Evolutionary conservation across 2,797 vertebrate genomes (phyloP).

Genomic region (Sternarchorhynchus goeldii): DNA sequence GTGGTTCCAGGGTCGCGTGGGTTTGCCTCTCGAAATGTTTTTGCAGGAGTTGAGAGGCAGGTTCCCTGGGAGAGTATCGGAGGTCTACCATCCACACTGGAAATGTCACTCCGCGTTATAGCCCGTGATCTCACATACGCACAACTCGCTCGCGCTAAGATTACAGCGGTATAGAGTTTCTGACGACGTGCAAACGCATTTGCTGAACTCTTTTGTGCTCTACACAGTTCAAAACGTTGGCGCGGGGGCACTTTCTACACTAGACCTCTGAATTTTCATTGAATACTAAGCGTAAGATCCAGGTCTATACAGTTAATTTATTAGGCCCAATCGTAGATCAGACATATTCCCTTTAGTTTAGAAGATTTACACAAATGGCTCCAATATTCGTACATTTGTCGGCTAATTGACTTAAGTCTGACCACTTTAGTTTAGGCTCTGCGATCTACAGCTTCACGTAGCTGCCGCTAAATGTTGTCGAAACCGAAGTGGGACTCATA

Average conservation of each 20-base stretch:
- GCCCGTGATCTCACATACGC: constrained; percentile 30
- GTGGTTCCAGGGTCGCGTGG: constrained; percentile 23
- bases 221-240: not conserved
- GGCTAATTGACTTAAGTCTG: no score
- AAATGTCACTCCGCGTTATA: constrained; percentile 55
- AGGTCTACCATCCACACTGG: constrained; percentile 10
- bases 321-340: no score
- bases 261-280: no score
- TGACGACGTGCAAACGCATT: constrained; percentile 21
- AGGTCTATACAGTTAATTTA: no score
- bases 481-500: not conserved
- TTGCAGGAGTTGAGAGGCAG: constrained; percentile 11
- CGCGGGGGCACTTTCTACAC: no score
- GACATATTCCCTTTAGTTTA: no score
- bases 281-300: no score
- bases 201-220: not conserved
- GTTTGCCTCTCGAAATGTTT: constrained; percentile 37
- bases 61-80: constrained; percentile 35
- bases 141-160: constrained; percentile 19
- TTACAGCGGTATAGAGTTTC: constrained; percentile 51
- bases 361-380: no score
- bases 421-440: no score
- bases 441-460: no score
- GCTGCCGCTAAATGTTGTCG: no score
- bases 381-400: no score